Evolutionary conservation across 2,888 invertebrate species (phyloP).

Genomic region (Nomada fabriciana): DNA sequence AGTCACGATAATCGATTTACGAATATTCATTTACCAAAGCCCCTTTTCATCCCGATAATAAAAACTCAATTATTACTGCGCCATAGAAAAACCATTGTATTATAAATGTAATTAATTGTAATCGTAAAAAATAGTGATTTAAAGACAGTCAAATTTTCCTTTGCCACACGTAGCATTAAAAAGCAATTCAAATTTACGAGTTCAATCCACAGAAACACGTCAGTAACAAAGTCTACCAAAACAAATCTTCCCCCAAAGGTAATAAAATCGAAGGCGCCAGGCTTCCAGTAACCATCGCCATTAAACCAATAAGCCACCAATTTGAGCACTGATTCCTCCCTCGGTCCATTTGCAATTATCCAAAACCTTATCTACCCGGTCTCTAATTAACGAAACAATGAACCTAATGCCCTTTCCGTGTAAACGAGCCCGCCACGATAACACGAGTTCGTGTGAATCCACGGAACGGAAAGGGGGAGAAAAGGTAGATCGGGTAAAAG

Average conservation of each 20-base stretch:
- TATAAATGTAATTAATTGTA: not conserved
- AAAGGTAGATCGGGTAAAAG: not conserved
- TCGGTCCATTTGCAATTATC: conserved; percentile 36
- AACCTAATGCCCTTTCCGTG: conserved; percentile 62
- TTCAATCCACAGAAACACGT: not conserved
- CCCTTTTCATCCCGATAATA: no score
- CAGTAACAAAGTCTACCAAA: not conserved
- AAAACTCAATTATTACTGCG: no score
- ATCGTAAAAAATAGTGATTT: not conserved
- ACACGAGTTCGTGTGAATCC: conserved; percentile 14
- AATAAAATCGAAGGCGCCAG: conserved; percentile 24
- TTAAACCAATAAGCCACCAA: not conserved
- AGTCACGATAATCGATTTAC: not conserved
- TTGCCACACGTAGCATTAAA: not conserved
- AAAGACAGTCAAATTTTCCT: not conserved
- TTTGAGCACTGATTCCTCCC: conserved; percentile 10
- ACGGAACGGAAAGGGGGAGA: not conserved
- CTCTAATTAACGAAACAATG: conserved; percentile 60
- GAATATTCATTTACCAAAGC: no score
- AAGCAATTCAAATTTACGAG: not conserved
- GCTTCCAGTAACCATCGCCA: not conserved
- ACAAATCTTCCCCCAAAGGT: not conserved
- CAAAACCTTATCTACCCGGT: conserved; percentile 31
- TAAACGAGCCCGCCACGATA: conserved; percentile 22
- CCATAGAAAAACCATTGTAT: no score